Base-by-base conservation (phyloP, 2,113 vertebrate species). In the Aldabrachelys gigantea region DNA sequence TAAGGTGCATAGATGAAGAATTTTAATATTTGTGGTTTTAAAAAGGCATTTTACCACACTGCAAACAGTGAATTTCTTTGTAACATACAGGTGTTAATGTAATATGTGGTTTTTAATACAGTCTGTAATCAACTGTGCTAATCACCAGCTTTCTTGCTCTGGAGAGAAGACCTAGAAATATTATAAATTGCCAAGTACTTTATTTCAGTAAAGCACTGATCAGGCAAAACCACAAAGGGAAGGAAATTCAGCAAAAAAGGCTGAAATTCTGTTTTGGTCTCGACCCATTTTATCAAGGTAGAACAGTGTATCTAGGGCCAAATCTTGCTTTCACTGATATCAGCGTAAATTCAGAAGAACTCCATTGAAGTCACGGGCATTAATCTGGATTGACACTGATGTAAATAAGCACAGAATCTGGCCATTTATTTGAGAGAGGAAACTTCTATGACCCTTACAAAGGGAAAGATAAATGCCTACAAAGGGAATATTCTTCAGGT, bases 51-150 rank as follows among this genome's bases (percentile, higher is more conserved):
- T 96, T 96, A 97, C 93, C 89, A 86, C 52, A 24, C 81, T 87
- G 88, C 92, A 97, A 97, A 87, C 8, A 78, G 25, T 76, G 82
- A 92, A 91, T 80, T 96, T 97, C 93, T 96, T 86, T 90, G 85
- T 85, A 86, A 84, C 17, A 65, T 52, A 35, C 76, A 93, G 53
- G 17, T 94, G 72, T 91, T 95, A 92, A 94, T 41, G 24, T 54
- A 96, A 80, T 35, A 38, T 47, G n/a, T 92, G 80, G 13, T 90
- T 93, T 92, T 12, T 7, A 95, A 90, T 79, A 87, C 47, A 17
- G 21, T 84, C 89, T 89, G n/a, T 88, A 57, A 52, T 95, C 89
- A 93, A 79, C 80, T 91, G 54, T 78, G 6, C 62, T 96, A 86
- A 95, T 94, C 62, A 82, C 38, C n/a, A 54, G 4, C 54, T 90